Percentiles rank a stretch among this genome's conserved stretches.
phyloP scores from a whole-genome alignment of 2,797 vertebrate genomes.

The Pogonophryne albipinna region DNA sequence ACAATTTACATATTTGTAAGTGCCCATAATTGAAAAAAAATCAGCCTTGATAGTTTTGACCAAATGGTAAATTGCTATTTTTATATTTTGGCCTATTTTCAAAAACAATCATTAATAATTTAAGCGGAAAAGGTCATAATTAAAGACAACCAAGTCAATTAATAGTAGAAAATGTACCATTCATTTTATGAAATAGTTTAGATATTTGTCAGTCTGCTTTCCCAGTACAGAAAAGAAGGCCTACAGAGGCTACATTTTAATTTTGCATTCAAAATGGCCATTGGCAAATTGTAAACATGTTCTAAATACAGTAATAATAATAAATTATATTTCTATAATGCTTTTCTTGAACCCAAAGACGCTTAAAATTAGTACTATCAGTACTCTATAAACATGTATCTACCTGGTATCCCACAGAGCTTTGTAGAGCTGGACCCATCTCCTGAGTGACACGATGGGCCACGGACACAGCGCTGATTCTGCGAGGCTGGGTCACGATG shows the following conservation, averaged over 20 bases:
- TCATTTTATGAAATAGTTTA: neutral
- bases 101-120: no score
- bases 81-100: neutral
- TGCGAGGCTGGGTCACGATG: conserved; percentile 94
- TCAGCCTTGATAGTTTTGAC: neutral
- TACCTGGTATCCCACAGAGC: conserved; percentile 94
- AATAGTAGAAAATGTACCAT: neutral
- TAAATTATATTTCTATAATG: no score
- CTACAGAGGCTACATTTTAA: neutral
- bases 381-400: neutral
- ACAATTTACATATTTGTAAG: no score
- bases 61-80: neutral
- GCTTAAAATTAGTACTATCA: no score
- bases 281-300: neutral
- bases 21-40: neutral
- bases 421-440: conserved; percentile 90
- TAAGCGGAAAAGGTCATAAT: neutral
- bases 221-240: neutral
- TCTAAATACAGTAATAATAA: neutral
- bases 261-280: neutral
- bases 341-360: no score
- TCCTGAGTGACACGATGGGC: conserved; percentile 94
- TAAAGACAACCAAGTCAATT: neutral
- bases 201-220: neutral
- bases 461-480: conserved; percentile 96